Conservation (phyloP, 2,113 vertebrate genomes). For the Rhabdomys dilectus region DNA sequence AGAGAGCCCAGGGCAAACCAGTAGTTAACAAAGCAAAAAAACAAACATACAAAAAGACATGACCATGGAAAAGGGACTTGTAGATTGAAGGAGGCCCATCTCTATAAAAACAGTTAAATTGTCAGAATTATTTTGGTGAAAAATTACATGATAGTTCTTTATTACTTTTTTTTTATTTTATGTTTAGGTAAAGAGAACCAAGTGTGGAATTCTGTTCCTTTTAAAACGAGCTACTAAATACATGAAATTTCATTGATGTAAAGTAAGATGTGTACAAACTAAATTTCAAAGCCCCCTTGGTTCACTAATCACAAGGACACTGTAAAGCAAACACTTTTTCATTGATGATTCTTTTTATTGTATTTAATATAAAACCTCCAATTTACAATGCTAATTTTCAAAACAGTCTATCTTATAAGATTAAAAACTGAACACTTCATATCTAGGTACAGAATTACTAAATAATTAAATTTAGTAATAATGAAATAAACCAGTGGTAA, state of each 20-base stretch:
- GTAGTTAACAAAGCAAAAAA: background rate
- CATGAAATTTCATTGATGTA: constrained; percentile 78
- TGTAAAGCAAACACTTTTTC: constrained; percentile 79
- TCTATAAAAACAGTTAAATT: constrained; percentile 20
- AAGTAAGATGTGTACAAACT: constrained; percentile 86
- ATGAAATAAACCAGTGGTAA: constrained; percentile 81
- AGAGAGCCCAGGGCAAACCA: background rate
- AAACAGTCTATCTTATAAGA: constrained; percentile 85
- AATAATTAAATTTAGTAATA: constrained; percentile 88
- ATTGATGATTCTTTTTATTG: constrained; percentile 85
- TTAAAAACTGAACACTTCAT: constrained; percentile 83
- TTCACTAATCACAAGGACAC: constrained; percentile 82
- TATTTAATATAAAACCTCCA: constrained; percentile 85
- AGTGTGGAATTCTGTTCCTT: constrained; percentile 40
- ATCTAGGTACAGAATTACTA: constrained; percentile 83
- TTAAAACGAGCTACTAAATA: constrained; percentile 76
- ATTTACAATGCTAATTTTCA: constrained; percentile 85
- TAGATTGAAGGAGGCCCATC: background rate
- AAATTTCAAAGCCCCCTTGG: constrained; percentile 86
- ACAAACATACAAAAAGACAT: background rate
- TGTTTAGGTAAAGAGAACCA: constrained; percentile 8
- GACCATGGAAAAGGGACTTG: background rate
- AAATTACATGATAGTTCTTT: background rate
- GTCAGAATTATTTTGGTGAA: background rate
- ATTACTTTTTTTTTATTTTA: background rate